phyloP scores from a whole-genome alignment of 2,888 invertebrate genomes.

The Lumbricus terrestris region DNA sequence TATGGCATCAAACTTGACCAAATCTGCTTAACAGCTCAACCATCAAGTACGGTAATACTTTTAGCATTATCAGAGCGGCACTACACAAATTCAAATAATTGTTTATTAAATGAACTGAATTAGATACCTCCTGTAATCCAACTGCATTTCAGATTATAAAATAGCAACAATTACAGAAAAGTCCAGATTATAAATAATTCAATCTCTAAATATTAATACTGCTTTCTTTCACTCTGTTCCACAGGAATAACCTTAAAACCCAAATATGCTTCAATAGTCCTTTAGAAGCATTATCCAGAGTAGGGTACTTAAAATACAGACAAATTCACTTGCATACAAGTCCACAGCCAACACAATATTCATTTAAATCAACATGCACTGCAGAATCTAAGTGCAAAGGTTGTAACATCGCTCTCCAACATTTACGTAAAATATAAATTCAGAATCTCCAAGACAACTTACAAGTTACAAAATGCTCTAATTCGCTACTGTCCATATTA shows the following conservation, averaged over 20 bases:
- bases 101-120: not conserved
- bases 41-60: too few species aligned
- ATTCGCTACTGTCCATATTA: conserved; percentile 3
- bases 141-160: not conserved
- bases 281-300: too few species aligned
- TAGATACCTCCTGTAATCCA: not conserved
- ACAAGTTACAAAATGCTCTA: not conserved
- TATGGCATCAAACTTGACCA: not conserved
- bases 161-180: not conserved
- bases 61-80: not conserved
- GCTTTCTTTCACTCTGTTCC: not conserved
- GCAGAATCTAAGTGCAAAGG: not conserved
- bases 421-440: not conserved
- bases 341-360: not conserved
- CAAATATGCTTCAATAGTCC: not conserved
- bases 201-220: not conserved
- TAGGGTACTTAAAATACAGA: not conserved
- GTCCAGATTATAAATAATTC: not conserved
- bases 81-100: too few species aligned
- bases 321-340: not conserved
- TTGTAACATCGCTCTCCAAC: not conserved
- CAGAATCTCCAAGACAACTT: not conserved
- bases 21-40: not conserved
- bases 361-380: not conserved
- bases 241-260: not conserved